Evolutionary conservation across 1,140 invertebrate genomes (phyloP).

Genomic region (Drosophila obscura): DNA sequence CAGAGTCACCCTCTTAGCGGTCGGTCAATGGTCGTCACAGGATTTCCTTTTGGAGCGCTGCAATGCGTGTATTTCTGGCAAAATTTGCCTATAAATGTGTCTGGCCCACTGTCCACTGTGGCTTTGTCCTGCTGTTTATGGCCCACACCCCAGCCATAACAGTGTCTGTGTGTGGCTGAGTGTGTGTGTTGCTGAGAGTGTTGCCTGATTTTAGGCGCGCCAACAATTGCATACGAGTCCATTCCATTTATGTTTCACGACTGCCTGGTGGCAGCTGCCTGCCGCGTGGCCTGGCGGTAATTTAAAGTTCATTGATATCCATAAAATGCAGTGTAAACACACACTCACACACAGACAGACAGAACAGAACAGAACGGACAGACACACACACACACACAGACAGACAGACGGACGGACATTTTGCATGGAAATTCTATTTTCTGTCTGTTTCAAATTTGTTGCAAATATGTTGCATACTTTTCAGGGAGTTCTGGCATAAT

Average conservation of each 20-base stretch:
- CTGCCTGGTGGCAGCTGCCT: constrained; percentile 11
- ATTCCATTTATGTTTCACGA: constrained; percentile 59
- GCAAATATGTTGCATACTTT: constrained; percentile 65
- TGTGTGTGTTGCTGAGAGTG: constrained; percentile 15
- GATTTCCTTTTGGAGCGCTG: constrained; percentile 31
- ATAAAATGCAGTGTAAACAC: constrained; percentile 62
- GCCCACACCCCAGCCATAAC: neutral
- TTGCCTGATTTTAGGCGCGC: constrained; percentile 66
- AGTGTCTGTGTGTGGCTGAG: neutral
- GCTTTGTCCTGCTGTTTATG: constrained; percentile 60
- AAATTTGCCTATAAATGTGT: constrained; percentile 81
- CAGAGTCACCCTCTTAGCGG: constrained; percentile 3
- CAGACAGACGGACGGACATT: neutral
- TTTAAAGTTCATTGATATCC: constrained; percentile 82
- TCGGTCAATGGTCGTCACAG: constrained; percentile 58
- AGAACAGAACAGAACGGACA: too few species aligned
- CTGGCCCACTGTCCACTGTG: constrained; percentile 41
- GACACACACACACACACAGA: constrained; percentile 3
- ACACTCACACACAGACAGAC: constrained; percentile 5
- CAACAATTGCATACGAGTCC: constrained; percentile 68
- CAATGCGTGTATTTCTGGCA: constrained; percentile 61
- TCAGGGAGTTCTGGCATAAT: constrained; percentile 40
- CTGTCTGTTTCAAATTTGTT: constrained; percentile 69
- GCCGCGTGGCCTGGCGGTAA: constrained; percentile 42
- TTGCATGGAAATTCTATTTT: constrained; percentile 61